These are phyloP conservation scores for Carlito syrichta DNA, from an alignment of 2,113 vertebrate species.

Conservation along the genomic window DNA sequence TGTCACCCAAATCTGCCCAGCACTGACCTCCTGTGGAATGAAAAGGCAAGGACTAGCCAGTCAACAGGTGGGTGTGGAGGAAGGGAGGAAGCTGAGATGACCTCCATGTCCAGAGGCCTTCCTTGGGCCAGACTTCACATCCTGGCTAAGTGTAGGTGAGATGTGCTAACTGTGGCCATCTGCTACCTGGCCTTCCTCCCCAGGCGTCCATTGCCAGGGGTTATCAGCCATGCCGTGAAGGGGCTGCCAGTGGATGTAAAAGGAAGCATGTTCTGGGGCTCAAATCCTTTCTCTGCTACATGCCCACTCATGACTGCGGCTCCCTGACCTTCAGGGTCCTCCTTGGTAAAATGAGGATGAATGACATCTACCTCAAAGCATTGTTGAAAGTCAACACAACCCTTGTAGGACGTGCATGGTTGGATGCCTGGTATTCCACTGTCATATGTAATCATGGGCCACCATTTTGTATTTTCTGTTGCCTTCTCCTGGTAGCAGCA, in stretches of 20 bases:
- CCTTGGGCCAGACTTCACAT: background rate
- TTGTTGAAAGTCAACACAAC: background rate
- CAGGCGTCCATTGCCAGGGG: background rate
- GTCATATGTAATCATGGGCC: fast-evolving
- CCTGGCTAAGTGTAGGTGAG: fast-evolving
- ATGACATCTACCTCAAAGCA: background rate
- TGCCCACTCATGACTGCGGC: background rate
- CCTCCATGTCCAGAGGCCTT: background rate
- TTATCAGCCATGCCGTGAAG: background rate
- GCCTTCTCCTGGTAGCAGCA: background rate
- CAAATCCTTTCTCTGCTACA: background rate
- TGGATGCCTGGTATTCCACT: fast-evolving
- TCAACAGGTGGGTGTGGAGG: fast-evolving
- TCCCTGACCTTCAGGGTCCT: background rate
- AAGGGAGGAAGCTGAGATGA: background rate
- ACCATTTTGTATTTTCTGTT: background rate
- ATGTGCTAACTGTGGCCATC: background rate
- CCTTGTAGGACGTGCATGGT: fast-evolving
- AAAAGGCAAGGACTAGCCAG: background rate
- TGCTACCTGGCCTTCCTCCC: background rate
- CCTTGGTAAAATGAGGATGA: background rate
- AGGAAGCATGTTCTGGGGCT: background rate
- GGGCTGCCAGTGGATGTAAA: background rate
- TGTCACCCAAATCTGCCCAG: background rate
- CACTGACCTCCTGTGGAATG: fast-evolving